phyloP scores from a whole-genome alignment of 35 echinoderm and acorn worm genomes.

The Strongylocentrotus purpuratus region DNA sequence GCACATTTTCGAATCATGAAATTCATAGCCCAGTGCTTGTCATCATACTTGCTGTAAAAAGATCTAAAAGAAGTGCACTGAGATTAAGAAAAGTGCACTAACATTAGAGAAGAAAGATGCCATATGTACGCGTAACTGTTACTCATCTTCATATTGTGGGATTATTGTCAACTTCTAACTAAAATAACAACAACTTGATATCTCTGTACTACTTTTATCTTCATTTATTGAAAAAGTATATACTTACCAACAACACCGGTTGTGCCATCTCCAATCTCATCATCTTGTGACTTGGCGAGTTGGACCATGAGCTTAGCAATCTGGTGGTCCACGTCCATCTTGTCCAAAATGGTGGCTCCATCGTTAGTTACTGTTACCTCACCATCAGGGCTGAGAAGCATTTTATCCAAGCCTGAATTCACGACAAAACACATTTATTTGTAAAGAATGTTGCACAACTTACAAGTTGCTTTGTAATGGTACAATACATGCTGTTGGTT shows the following conservation, averaged over 20 bases:
- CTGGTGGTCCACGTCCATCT: conserved; percentile 98
- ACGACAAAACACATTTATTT: not conserved
- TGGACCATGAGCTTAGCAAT: conserved; percentile 96
- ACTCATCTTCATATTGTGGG: no score
- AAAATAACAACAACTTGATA: no score
- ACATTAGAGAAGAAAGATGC: no score
- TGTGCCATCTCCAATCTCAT: conserved; percentile 99
- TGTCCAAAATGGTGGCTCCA: conserved; percentile 88
- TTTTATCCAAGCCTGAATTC: conserved; percentile 86
- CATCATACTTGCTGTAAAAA: conserved; percentile 32
- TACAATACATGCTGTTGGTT: no score
- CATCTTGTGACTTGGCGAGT: conserved; percentile 98
- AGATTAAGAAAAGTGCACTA: no score
- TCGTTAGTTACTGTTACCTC: conserved; percentile 99
- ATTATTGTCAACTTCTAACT: no score
- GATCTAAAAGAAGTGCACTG: no score
- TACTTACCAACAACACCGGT: conserved; percentile 96
- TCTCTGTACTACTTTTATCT: not conserved
- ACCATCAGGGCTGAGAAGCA: conserved; percentile 95
- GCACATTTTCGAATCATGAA: conserved; percentile 22
- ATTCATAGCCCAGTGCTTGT: conserved; percentile 48
- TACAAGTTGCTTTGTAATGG: no score
- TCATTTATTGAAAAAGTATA: not conserved
- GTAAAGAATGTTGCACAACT: no score
- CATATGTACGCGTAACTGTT: no score